A percentile compares a stretch with the other conserved stretches of the same genome.
phyloP scores from a whole-genome alignment of 1,140 invertebrate species.

The Prorops nasuta region DNA sequence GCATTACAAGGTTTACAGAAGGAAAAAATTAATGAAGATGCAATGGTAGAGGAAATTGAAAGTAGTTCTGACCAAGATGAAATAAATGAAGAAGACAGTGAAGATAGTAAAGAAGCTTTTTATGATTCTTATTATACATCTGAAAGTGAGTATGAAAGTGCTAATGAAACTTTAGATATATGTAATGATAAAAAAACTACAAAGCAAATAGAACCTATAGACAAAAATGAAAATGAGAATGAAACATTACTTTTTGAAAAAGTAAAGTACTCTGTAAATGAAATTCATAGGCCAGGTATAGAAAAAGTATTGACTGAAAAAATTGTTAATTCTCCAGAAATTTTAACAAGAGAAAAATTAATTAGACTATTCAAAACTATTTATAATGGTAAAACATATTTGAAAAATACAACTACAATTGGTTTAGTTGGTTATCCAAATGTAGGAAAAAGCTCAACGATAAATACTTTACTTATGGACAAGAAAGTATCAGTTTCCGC shows the following conservation, averaged over 20 bases:
- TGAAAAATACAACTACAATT: slow-evolving; percentile 68
- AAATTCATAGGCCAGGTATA: not conserved
- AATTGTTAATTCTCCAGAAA: slow-evolving; percentile 33
- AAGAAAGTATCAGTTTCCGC: slow-evolving; percentile 96
- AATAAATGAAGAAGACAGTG: slow-evolving; percentile 28
- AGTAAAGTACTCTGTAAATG: not conserved
- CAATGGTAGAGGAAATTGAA: slow-evolving; percentile 47
- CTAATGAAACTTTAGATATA: slow-evolving; percentile 18
- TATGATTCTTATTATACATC: too few relatives aligned
- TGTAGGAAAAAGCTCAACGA: slow-evolving; percentile 99
- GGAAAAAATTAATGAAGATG: slow-evolving; percentile 32
- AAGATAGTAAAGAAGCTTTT: slow-evolving; percentile 28
- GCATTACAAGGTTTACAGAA: slow-evolving; percentile 64
- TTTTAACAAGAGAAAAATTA: slow-evolving; percentile 55
- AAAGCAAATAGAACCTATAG: too few relatives aligned
- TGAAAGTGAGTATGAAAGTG: slow-evolving; percentile 15
- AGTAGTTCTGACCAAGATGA: slow-evolving; percentile 19
- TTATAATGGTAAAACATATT: slow-evolving; percentile 60
- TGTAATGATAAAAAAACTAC: not conserved
- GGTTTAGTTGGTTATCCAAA: slow-evolving; percentile 98
- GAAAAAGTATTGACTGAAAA: not conserved
- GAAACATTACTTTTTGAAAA: slow-evolving; percentile 2
- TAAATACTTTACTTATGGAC: slow-evolving; percentile 85
- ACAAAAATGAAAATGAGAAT: slow-evolving; percentile 1
- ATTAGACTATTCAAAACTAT: slow-evolving; percentile 67